Evolutionary conservation across 2,113 vertebrate species (phyloP).

Genomic region (Ploceus nigricollis): DNA sequence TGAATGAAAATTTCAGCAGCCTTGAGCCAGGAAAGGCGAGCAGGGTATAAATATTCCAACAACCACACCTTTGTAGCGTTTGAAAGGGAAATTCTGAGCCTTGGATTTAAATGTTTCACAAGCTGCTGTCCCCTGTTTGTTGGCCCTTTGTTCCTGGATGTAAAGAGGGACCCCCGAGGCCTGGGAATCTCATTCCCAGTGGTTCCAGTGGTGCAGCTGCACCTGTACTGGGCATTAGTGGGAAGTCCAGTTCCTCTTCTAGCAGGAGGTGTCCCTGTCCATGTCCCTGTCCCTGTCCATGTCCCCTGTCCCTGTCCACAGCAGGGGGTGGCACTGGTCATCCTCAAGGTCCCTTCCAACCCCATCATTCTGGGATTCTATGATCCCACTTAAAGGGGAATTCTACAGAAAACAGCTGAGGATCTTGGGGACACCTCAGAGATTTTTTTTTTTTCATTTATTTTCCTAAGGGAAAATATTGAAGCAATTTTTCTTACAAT

Average conservation of each 20-base stretch:
- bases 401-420: not conserved
- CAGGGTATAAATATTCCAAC: not conserved
- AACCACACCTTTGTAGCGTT: not conserved
- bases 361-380: not conserved
- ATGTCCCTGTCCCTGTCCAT: no score
- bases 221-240: not conserved
- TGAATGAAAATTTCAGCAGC: constrained; percentile 27
- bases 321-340: not conserved
- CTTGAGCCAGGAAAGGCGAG: not conserved
- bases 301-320: no score
- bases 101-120: not conserved
- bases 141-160: not conserved
- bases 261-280: not conserved
- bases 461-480: not conserved
- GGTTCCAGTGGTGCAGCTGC: not conserved
- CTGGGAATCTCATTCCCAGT: not conserved
- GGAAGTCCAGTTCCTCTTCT: not conserved
- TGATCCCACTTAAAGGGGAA: not conserved
- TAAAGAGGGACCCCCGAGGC: fast-evolving
- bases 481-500: not conserved
- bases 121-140: not conserved
- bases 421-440: no score
- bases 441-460: no score
- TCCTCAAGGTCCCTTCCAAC: not conserved
- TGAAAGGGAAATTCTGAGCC: not conserved